Evolutionary conservation across 2,888 invertebrate genomes (phyloP).

Genomic region (Hydraecia micacea): DNA sequence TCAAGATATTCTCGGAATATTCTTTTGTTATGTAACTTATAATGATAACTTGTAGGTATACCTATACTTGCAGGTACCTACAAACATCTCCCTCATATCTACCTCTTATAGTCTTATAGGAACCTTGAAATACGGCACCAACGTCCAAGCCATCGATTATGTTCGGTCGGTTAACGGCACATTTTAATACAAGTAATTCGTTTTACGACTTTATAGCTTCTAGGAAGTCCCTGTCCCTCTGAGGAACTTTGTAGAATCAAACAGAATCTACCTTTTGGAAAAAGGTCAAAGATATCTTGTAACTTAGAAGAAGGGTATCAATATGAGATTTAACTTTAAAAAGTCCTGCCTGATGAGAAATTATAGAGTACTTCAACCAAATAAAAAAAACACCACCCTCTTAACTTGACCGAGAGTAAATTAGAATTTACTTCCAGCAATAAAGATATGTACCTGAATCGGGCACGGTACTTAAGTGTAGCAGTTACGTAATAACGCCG

Average conservation of each 20-base stretch:
- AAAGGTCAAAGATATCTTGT: background rate
- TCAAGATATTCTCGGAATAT: background rate
- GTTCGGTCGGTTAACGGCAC: slow-evolving; percentile 65
- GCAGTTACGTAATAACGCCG: slow-evolving; percentile 65
- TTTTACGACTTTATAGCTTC: slow-evolving; percentile 57
- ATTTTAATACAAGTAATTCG: slow-evolving; percentile 66
- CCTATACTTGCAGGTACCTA: background rate
- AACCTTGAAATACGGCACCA: slow-evolving; percentile 36
- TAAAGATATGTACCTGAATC: slow-evolving; percentile 57
- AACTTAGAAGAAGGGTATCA: background rate
- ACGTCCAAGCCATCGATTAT: slow-evolving; percentile 39
- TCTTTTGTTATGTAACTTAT: background rate
- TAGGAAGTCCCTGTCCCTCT: background rate
- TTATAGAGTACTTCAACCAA: background rate
- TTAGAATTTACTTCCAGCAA: slow-evolving; percentile 53
- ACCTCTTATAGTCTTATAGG: slow-evolving; percentile 1
- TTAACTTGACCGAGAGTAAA: slow-evolving; percentile 46
- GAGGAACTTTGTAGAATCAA: background rate
- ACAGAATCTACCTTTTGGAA: background rate
- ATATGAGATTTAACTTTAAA: background rate
- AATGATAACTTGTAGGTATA: background rate
- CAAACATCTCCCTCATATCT: slow-evolving; percentile 8
- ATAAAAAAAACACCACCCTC: background rate
- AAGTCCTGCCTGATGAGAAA: background rate
- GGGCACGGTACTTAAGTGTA: slow-evolving; percentile 50